These are phyloP conservation scores for Monoplex corrugatus DNA, from an alignment of 2,888 invertebrate genomes.

Conservation along the genomic window DNA sequence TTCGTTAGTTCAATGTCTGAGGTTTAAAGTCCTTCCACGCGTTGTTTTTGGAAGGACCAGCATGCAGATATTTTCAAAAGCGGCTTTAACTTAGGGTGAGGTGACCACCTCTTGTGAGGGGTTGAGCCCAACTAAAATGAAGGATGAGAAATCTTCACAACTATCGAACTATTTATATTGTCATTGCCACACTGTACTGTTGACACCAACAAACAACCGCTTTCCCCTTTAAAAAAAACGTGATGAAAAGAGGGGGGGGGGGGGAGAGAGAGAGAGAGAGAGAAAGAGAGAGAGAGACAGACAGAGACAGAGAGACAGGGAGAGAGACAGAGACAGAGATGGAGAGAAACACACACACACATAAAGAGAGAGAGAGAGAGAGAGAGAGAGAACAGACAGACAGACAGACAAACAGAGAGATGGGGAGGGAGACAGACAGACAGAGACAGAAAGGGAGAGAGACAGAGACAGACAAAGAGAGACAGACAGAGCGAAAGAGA, in stretches of 20 bases:
- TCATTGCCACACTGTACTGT: no score
- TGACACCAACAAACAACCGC: no score
- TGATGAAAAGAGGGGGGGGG: background rate
- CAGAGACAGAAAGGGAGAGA: background rate
- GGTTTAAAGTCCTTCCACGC: no score
- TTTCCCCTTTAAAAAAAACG: no score
- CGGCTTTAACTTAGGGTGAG: no score
- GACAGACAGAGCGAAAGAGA: background rate
- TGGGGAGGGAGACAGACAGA: background rate
- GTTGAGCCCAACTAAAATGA: no score
- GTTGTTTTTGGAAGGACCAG: no score
- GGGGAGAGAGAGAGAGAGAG: background rate
- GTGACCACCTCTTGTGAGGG: no score
- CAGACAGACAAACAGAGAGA: background rate
- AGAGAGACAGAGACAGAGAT: conserved; percentile 27
- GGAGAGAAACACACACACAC: conserved; percentile 35
- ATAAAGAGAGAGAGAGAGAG: conserved; percentile 31
- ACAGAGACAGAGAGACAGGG: background rate
- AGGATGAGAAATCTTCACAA: no score
- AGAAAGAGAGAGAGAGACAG: conserved; percentile 17
- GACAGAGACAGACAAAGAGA: background rate
- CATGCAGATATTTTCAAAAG: no score
- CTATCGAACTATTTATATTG: no score
- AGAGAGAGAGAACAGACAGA: conserved; percentile 1
- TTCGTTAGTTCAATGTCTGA: no score